Evolutionary conservation across 2,797 vertebrate species (phyloP).

Genomic region (Alcedo quadribrachys): DNA sequence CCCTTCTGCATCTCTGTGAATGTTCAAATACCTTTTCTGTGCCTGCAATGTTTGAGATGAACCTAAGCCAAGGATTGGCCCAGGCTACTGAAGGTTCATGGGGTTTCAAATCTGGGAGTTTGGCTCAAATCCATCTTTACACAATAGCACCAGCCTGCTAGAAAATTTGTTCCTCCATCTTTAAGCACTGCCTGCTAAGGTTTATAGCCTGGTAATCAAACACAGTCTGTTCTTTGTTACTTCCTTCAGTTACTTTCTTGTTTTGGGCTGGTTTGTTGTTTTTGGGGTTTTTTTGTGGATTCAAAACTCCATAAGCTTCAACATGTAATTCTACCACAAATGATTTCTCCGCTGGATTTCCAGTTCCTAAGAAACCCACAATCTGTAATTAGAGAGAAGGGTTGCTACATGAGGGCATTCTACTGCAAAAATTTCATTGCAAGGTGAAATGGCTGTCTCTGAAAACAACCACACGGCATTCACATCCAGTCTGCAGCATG

Average conservation of each 20-base stretch:
- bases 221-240: background rate
- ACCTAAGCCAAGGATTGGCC: background rate
- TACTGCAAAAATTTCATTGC: background rate
- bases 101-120: constrained; percentile 24
- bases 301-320: background rate
- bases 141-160: background rate
- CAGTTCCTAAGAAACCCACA: background rate
- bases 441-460: background rate
- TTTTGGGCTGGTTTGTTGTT: background rate
- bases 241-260: background rate
- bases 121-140: constrained; percentile 29
- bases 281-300: background rate
- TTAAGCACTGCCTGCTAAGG: background rate
- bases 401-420: background rate
- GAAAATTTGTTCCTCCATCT: background rate
- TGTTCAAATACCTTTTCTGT: background rate
- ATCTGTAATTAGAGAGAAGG: background rate
- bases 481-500: background rate
- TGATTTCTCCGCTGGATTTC: background rate
- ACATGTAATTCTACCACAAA: background rate
- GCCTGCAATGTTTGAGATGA: background rate
- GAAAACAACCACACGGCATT: background rate
- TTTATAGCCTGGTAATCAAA: constrained; percentile 47
- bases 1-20: background rate
- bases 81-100: background rate